Evolutionary conservation across 2,888 invertebrate species (phyloP).

Genomic region (Saturnia pavonia): DNA sequence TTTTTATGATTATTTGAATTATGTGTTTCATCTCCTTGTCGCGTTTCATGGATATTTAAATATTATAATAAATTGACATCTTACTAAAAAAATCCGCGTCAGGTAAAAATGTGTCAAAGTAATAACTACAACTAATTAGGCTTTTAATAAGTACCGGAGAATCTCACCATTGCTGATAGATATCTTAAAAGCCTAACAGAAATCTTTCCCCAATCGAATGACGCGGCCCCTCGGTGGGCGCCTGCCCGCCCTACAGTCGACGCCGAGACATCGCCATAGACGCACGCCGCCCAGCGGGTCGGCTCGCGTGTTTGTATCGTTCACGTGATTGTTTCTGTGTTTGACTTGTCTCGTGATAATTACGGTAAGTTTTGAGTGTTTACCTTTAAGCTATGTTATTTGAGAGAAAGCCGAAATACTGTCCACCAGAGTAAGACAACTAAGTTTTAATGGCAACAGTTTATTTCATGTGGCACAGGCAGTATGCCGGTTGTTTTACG

Average conservation of each 20-base stretch:
- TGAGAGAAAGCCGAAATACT: neutral
- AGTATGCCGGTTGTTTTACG: neutral
- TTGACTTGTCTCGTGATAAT: slow-evolving; percentile 33
- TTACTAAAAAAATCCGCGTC: neutral
- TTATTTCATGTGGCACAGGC: neutral
- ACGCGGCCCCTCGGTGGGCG: slow-evolving; percentile 32
- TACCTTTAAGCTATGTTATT: neutral
- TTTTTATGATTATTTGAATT: neutral
- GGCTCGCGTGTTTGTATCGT: slow-evolving; percentile 33
- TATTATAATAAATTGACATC: no score
- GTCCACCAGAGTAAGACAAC: neutral
- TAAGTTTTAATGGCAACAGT: slow-evolving; percentile 5
- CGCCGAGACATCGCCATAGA: slow-evolving; percentile 47
- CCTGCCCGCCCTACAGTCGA: slow-evolving; percentile 64
- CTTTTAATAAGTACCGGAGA: neutral
- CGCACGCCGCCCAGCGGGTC: slow-evolving; percentile 50
- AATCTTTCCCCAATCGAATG: slow-evolving; percentile 35
- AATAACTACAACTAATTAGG: neutral
- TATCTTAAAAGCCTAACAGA: slow-evolving; percentile 19
- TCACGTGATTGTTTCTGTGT: slow-evolving; percentile 50
- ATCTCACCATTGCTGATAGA: neutral
- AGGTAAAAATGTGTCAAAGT: neutral
- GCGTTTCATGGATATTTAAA: no score
- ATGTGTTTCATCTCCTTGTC: neutral
- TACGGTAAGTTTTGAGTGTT: slow-evolving; percentile 28